Evolutionary conservation across 2,797 vertebrate species (phyloP).

Genomic region (Molossus molossus): DNA sequence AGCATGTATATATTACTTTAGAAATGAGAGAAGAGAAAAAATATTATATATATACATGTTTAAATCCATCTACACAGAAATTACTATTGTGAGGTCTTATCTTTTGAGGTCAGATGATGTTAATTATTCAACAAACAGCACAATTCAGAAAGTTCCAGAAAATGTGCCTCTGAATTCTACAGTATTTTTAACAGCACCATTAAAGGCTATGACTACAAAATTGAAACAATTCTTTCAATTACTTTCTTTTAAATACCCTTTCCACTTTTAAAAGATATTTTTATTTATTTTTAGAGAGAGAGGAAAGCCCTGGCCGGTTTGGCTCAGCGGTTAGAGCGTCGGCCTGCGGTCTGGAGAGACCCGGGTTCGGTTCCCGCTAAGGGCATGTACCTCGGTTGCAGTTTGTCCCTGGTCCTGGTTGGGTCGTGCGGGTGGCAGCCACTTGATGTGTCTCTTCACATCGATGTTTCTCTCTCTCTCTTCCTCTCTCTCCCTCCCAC

Average conservation of each 20-base stretch:
- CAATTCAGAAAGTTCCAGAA: conserved; percentile 18
- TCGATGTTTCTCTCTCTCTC: too few relatives aligned
- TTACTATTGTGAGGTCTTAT: conserved; percentile 32
- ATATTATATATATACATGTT: not conserved
- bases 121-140: conserved; percentile 56
- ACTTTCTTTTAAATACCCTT: not conserved
- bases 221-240: conserved; percentile 21
- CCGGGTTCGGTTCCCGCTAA: too few relatives aligned
- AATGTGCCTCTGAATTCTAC: not conserved
- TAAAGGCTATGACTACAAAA: conserved; percentile 55
- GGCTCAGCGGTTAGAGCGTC: too few relatives aligned
- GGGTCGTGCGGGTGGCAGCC: too few relatives aligned
- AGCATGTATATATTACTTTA: conserved; percentile 48
- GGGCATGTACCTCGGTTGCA: too few relatives aligned
- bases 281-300: too few relatives aligned
- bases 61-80: conserved; percentile 43
- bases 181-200: conserved; percentile 23
- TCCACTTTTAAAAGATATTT: too few relatives aligned
- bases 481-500: too few relatives aligned
- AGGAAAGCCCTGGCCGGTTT: too few relatives aligned
- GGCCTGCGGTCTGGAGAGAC: accelerated
- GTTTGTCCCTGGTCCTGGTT: too few relatives aligned
- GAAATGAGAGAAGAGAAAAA: conserved; percentile 42
- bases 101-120: conserved; percentile 39
- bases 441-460: too few relatives aligned